Evolutionary conservation across 2,797 vertebrate species (phyloP), one percentile per base, ranked within the genome.

Genomic region (Ispidina lecontei): DNA sequence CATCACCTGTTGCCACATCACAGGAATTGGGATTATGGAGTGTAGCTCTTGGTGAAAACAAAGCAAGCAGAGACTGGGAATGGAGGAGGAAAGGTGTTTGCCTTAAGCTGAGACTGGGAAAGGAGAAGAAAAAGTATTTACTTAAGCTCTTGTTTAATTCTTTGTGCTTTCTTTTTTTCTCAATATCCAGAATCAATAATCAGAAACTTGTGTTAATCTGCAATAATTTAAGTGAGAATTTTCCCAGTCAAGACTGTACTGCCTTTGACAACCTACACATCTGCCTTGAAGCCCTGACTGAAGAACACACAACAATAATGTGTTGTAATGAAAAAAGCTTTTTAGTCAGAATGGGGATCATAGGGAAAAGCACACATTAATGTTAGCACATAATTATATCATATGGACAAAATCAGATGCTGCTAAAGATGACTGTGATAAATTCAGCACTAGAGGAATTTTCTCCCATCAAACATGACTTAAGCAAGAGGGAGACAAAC

Each of bases 261-360:
- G 67, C 29, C 33, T n/a, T 25, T 26, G 44, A 88, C 47, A 90
- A 63, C 39, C 39, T 3, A 71, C 5, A 21, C 16, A 39, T 39
- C 37, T 39, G 37, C 37, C 37, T 39, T 39, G 37, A 39, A 39
- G 37, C 37, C 37, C 37, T 39, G 37, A 93, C 84, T 91, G 86
- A 90, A 91, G 64, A 94, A 89, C 77, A 79, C 60, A 91, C 46
- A 90, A 68, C 71, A 95, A 90, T 92, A 82, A 87, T 63, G 29
- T 54, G 41, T 49, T 59, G 60, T 76, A 92, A 81, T 78, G 79
- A 93, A 92, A 91, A 91, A 74, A 89, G 68, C 79, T 88, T 93
- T 94, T 59, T 64, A 94, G 91, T 78, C 67, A 94, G 83, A 94
- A 92, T 78, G 64, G 56, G 39, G 67, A 80, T 84, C 92, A 92